These are phyloP conservation scores for Drosophila phalerata DNA, from an alignment of 2,888 invertebrate species.

Conservation along the genomic window DNA sequence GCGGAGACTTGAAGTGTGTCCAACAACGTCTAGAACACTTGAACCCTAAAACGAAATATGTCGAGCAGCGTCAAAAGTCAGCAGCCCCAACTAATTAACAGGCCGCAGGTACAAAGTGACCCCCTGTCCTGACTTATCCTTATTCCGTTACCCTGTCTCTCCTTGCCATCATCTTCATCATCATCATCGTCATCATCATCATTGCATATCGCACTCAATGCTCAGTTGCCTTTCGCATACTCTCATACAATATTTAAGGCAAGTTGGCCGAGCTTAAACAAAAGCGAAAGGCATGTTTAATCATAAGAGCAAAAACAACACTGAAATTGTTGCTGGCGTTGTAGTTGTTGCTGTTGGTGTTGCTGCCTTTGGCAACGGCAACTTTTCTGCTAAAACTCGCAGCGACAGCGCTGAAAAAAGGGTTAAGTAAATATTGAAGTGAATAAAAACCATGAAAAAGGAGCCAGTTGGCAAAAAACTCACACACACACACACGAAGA, in stretches of 20 bases:
- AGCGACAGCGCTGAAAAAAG: constrained; percentile 64
- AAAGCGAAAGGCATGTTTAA: constrained; percentile 80
- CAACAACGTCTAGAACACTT: constrained; percentile 58
- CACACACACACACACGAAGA: constrained; percentile 35
- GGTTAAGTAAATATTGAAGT: constrained; percentile 82
- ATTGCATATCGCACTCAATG: constrained; percentile 6
- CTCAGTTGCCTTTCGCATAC: constrained; percentile 30
- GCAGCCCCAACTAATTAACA: constrained; percentile 78
- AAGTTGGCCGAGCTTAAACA: constrained; percentile 73
- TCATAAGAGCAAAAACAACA: constrained; percentile 81
- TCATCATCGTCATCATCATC: too few species aligned
- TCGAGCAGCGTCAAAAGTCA: constrained; percentile 76
- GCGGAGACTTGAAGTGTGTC: constrained; percentile 29
- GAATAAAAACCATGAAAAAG: constrained; percentile 78
- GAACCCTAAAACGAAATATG: constrained; percentile 78
- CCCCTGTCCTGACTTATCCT: neutral
- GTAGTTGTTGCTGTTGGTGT: constrained; percentile 18
- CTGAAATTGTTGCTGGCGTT: constrained; percentile 50
- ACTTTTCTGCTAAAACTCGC: constrained; percentile 64
- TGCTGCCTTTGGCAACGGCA: constrained; percentile 64
- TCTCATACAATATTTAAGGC: constrained; percentile 77
- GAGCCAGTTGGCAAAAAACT: constrained; percentile 60
- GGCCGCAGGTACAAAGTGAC: constrained; percentile 72
- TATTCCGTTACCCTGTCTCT: neutral
- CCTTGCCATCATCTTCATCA: neutral